Evolutionary conservation across 2,888 invertebrate species (phyloP), one percentile per base, ranked within the genome.

Genomic region (Eulithis prunata): DNA sequence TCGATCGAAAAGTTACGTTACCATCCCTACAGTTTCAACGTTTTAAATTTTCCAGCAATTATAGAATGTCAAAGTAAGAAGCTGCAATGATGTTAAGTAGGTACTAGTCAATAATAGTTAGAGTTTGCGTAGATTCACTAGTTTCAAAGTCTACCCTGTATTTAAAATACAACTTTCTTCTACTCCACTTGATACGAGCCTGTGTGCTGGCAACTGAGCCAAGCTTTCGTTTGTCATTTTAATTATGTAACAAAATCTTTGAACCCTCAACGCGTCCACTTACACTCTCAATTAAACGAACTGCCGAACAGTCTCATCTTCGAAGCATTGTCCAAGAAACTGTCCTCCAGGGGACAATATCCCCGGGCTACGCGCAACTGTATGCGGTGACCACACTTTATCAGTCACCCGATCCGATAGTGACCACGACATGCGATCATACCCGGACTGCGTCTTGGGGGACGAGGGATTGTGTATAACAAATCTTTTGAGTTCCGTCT

Each of bases 371-470:
- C 65, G 56, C 6, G 32, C 21, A 51, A 65, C 65, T 49, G 66
- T 62, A 47, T 55, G 49, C 87, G 87, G 84, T 84, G 84, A 82
- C 85, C 85, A 85, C 83, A 81, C 87, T 88, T 86, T 90, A 90
- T 89, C 90, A 83, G 89, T 82, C 86, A 89, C 81, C 85, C 84
- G 86, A 89, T 85, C 88, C 81, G 85, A 84, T 83, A 82, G 80
- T 78, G 84, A 82, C 78, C 82, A 73, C 63, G 60, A 67, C 67
- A 56, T 43, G 62, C 51, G 66, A 64, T 61, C 67, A 61, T 63
- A 75, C 69, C 64, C 69, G 55, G 65, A 62, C 63, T 61, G 63
- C 75, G 75, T 77, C 79, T 82, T 79, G 74, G 70, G 74, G 78
- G 65, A 64, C 47, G 62, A 49, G 32, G 51, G 8, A 51, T 60